Evolutionary conservation across 2,797 vertebrate genomes (phyloP).

Genomic region (Typhlichthys subterraneus): DNA sequence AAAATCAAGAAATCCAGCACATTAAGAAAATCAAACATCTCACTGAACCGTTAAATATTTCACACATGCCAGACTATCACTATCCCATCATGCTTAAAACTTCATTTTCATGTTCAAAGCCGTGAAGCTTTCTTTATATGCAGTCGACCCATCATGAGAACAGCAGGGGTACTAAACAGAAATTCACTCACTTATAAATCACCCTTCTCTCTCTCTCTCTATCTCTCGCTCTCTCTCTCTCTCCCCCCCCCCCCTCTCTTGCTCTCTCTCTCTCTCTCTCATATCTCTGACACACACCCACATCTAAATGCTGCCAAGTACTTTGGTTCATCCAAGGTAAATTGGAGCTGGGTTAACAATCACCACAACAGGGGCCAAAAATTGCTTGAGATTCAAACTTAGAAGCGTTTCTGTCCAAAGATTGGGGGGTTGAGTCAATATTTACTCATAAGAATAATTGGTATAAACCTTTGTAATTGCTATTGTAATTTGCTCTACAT

Average conservation of each 20-base stretch:
- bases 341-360: constrained; percentile 60
- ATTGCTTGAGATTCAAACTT: constrained; percentile 15
- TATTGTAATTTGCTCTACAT: background rate
- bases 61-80: constrained; percentile 23
- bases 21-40: constrained; percentile 17
- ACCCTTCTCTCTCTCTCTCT: constrained; percentile 58
- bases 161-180: constrained; percentile 67
- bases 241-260: constrained; percentile 2
- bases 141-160: constrained; percentile 64
- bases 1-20: no score
- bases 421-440: constrained; percentile 6
- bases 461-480: background rate
- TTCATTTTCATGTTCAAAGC: constrained; percentile 64
- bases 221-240: constrained; percentile 31
- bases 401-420: constrained; percentile 11
- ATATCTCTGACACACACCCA: constrained; percentile 40
- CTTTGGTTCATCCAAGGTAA: constrained; percentile 73
- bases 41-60: constrained; percentile 28
- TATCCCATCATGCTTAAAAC: constrained; percentile 53
- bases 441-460: constrained; percentile 5
- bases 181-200: constrained; percentile 68
- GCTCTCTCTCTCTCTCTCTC: constrained; percentile 10
- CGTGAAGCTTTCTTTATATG: constrained; percentile 51
- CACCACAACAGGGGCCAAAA: constrained; percentile 42
- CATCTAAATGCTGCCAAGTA: constrained; percentile 63